Conservation (phyloP, 2,797 vertebrate species). For the Carapus acus region DNA sequence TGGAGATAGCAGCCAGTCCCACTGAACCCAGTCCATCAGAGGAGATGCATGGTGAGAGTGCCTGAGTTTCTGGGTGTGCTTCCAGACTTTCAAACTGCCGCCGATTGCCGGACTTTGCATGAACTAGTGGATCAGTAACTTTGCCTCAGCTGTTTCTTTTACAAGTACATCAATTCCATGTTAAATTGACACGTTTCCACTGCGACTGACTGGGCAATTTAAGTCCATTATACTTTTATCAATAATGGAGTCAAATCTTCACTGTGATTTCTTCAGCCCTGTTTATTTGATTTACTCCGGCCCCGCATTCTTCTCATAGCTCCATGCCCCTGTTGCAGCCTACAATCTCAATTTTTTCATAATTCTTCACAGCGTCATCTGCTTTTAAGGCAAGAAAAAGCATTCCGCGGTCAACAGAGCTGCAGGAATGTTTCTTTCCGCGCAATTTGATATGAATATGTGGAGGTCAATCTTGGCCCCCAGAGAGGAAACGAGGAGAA, state of each 20-base stretch:
- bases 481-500: slow-evolving; percentile 8
- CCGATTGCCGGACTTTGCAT: slow-evolving; percentile 55
- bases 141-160: slow-evolving; percentile 9
- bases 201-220: no score
- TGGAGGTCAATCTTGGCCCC: no score
- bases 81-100: slow-evolving; percentile 12
- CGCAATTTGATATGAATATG: no score
- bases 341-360: slow-evolving; percentile 9
- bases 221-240: no score
- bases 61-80: no score
- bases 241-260: no score
- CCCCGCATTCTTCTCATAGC: slow-evolving; percentile 42
- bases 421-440: no score
- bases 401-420: no score
- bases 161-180: not conserved
- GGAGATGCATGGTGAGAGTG: no score
- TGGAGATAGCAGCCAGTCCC: no score
- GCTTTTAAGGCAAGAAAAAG: slow-evolving; percentile 28
- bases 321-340: slow-evolving; percentile 10
- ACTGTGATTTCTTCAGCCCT: not conserved
- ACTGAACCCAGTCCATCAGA: no score
- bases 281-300: not conserved
- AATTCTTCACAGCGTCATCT: slow-evolving; percentile 40
- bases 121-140: slow-evolving; percentile 54
- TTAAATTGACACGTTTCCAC: no score